Conservation (phyloP, 2,888 invertebrate species). For the Dugesia japonica region DNA sequence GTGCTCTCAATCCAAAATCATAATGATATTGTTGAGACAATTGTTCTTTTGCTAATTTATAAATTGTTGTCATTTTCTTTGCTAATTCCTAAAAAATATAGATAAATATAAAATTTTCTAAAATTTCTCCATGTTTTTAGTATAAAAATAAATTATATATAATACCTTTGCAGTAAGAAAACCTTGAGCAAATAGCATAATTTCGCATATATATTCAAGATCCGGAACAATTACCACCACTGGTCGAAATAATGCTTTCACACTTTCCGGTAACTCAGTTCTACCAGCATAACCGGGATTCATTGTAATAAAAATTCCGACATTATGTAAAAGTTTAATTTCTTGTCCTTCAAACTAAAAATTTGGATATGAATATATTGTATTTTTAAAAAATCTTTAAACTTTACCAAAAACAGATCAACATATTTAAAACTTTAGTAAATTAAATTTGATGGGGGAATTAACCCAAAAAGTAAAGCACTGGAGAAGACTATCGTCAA, state of each 20-base stretch:
- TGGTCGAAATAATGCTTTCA: conserved; percentile 36
- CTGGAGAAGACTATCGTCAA: no score
- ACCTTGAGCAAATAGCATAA: conserved; percentile 36
- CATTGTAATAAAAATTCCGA: conserved; percentile 35
- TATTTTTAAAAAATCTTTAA: no score
- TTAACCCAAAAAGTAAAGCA: no score
- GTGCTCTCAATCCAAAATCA: conserved; percentile 35
- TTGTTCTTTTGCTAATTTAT: conserved; percentile 35
- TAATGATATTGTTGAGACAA: conserved; percentile 36
- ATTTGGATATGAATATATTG: no score
- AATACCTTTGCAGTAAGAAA: conserved; percentile 36
- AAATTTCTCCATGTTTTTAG: no score
- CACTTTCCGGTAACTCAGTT: conserved; percentile 35
- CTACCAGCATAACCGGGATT: conserved; percentile 36
- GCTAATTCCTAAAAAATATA: conserved; percentile 30
- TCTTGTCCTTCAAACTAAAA: conserved; percentile 36
- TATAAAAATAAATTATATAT: no score
- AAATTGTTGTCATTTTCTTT: conserved; percentile 35
- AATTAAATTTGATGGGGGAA: no score
- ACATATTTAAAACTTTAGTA: no score
- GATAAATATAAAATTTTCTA: background rate
- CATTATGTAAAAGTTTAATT: conserved; percentile 28
- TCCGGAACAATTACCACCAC: conserved; percentile 36
- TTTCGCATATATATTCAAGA: conserved; percentile 35
- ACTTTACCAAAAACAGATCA: no score